phyloP scores from a whole-genome alignment of 2,888 invertebrate genomes.

The Eupithecia inturbata region DNA sequence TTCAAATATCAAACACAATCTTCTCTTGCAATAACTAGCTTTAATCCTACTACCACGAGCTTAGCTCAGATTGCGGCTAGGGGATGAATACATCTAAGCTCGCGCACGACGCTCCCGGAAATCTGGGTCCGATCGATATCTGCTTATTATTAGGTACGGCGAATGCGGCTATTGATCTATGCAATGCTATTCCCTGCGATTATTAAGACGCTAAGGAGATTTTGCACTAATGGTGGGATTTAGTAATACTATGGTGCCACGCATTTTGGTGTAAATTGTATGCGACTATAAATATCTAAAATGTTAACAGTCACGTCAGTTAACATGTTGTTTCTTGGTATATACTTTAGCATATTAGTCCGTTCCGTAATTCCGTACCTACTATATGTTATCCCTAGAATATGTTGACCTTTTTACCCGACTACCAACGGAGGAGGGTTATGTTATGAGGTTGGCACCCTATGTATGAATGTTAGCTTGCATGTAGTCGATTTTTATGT shows the following conservation, averaged over 20 bases:
- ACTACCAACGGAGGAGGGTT: no score
- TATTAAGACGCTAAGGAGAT: background rate
- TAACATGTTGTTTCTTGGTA: no score
- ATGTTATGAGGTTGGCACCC: no score
- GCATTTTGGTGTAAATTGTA: no score
- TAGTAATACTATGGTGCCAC: background rate
- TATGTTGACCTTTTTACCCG: no score
- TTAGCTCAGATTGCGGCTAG: background rate
- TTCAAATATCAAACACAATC: background rate
- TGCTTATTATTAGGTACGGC: slow-evolving; percentile 8
- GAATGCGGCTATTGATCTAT: slow-evolving; percentile 3
- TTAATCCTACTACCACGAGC: background rate
- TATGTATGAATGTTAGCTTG: no score
- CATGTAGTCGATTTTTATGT: no score
- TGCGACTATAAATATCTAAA: no score
- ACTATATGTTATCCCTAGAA: no score
- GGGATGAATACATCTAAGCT: slow-evolving; percentile 2
- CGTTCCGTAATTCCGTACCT: no score
- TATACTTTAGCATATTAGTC: no score
- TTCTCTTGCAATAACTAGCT: background rate
- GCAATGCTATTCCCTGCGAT: background rate
- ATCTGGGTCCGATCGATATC: slow-evolving; percentile 16
- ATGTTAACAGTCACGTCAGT: no score
- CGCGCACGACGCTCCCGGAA: slow-evolving; percentile 4
- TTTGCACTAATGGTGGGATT: background rate